Evolutionary conservation across 2,888 invertebrate species (phyloP).

Genomic region (Chrysodeixis includens): DNA sequence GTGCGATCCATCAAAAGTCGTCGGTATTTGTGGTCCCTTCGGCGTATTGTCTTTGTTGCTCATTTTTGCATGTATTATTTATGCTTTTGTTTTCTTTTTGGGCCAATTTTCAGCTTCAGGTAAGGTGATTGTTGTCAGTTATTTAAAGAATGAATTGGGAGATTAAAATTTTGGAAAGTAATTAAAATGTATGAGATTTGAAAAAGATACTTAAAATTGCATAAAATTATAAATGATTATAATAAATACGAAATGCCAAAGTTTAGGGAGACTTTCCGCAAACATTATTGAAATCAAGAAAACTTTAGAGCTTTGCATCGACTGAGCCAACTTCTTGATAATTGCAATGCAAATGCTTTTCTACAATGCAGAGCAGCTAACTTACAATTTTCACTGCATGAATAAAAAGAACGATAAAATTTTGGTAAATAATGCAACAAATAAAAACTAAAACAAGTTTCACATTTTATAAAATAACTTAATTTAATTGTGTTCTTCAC

Average conservation of each 20-base stretch:
- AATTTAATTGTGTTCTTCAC: too few species aligned
- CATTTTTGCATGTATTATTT: conserved; percentile 7
- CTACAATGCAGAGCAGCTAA: conserved; percentile 6
- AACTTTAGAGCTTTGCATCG: conserved; percentile 4
- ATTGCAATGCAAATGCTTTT: conserved; percentile 3
- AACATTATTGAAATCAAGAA: background rate
- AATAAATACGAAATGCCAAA: background rate
- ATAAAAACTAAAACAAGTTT: background rate
- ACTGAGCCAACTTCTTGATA: background rate
- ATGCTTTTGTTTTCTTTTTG: conserved; percentile 9
- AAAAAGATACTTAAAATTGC: background rate
- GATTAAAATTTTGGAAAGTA: too few species aligned
- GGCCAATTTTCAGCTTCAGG: background rate
- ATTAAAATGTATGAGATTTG: too few species aligned
- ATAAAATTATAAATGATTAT: background rate
- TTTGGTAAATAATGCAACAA: background rate
- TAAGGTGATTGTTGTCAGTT: background rate
- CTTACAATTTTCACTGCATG: background rate
- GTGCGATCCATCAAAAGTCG: conserved; percentile 56
- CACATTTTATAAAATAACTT: background rate
- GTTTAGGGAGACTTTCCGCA: background rate
- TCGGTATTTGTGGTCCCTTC: conserved; percentile 37
- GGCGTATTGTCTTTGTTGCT: conserved; percentile 46
- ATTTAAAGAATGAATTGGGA: background rate
- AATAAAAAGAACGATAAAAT: background rate